Percentiles rank a stretch among this genome's conserved stretches.
Conservation (phyloP, 2,888 invertebrate species). For the Globia sparganii region DNA sequence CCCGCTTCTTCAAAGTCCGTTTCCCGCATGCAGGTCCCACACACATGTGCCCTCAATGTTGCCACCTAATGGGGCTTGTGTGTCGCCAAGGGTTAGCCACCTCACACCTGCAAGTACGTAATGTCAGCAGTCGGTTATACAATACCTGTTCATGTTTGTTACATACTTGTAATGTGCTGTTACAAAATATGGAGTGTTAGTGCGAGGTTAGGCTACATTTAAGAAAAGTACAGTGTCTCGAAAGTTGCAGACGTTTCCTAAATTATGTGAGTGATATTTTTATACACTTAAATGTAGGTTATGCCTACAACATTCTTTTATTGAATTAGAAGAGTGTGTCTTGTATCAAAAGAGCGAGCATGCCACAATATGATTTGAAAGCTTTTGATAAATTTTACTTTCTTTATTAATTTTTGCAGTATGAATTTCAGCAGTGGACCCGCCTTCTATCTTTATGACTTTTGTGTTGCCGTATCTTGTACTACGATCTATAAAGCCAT, state of each 20-base stretch:
- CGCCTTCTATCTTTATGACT: too few species aligned
- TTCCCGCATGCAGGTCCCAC: constrained; percentile 45
- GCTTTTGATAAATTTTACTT: background rate
- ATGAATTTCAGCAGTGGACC: background rate
- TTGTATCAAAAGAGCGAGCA: background rate
- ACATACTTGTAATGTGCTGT: background rate
- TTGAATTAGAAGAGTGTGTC: background rate
- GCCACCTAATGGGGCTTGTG: constrained; percentile 5
- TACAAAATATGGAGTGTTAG: background rate
- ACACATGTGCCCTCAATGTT: constrained; percentile 4
- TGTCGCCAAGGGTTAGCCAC: constrained; percentile 26
- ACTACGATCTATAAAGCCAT: background rate
- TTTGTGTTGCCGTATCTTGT: background rate
- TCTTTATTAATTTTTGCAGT: background rate
- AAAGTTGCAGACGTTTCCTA: background rate
- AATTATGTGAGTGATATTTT: background rate
- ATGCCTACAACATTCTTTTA: background rate
- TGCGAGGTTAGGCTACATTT: background rate
- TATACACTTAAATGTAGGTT: background rate
- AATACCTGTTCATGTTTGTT: constrained; percentile 4
- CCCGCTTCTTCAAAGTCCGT: constrained; percentile 8
- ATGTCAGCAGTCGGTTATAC: constrained; percentile 14
- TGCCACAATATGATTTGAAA: background rate
- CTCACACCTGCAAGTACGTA: constrained; percentile 28
- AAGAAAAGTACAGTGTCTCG: background rate